Evolutionary conservation across 2,113 vertebrate genomes (phyloP).

Genomic region (Carettochelys insculpta): DNA sequence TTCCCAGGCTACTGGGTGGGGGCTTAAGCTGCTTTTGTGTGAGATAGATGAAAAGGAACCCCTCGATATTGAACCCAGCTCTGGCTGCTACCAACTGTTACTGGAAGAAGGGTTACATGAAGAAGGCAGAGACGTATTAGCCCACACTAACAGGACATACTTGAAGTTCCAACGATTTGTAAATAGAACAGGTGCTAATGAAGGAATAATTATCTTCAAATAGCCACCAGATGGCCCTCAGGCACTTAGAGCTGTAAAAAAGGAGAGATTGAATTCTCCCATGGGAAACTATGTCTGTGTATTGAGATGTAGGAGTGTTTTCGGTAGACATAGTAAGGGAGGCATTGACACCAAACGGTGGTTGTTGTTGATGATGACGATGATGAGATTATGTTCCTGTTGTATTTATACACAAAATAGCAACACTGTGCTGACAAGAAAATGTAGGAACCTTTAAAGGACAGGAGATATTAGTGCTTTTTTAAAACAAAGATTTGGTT

Average conservation of each 20-base stretch:
- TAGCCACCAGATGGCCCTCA: background rate
- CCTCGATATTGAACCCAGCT: no score
- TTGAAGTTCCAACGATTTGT: background rate
- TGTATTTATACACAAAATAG: background rate
- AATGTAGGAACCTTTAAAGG: background rate
- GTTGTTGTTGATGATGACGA: no score
- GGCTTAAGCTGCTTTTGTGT: no score
- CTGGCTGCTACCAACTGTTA: no score
- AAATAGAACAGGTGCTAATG: background rate
- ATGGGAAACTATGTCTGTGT: background rate
- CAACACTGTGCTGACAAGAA: background rate
- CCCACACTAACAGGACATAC: background rate
- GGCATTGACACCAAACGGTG: no score
- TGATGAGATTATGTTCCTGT: background rate
- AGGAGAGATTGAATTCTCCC: background rate
- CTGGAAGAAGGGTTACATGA: no score
- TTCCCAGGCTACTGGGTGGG: no score
- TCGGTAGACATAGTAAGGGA: background rate
- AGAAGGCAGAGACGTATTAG: background rate
- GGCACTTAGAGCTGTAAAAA: background rate
- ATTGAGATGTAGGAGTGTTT: background rate
- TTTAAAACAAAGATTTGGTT: background rate
- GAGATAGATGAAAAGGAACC: no score
- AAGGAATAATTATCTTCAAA: background rate
- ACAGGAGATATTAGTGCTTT: background rate